phyloP scores from a whole-genome alignment of 2,113 vertebrate species.

The Coracopsis vasa region DNA sequence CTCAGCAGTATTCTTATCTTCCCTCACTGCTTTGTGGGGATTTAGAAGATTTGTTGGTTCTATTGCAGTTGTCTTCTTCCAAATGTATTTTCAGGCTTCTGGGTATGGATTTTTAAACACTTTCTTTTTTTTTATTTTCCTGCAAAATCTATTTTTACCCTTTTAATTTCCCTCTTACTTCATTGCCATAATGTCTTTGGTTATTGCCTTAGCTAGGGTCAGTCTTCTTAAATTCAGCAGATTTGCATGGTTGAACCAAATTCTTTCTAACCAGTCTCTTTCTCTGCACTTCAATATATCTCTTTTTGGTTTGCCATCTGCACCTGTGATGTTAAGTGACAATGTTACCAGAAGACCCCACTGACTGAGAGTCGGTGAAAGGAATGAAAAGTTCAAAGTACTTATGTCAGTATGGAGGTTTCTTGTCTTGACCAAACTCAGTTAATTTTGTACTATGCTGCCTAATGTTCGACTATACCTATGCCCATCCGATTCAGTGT shows the following conservation, averaged over 20 bases:
- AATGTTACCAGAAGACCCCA: neutral
- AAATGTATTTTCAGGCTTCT: slow-evolving; percentile 1
- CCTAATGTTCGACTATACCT: neutral
- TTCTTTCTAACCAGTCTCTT: neutral
- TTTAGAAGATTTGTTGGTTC: neutral
- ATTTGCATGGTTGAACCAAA: neutral
- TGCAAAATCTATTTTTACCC: neutral
- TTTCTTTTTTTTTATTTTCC: neutral
- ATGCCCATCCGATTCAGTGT: neutral
- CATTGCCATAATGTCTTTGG: neutral
- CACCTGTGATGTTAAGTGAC: neutral
- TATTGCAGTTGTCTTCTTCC: neutral
- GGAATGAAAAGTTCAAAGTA: neutral
- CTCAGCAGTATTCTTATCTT: slow-evolving; percentile 12
- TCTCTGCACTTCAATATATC: neutral
- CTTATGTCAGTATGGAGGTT: neutral
- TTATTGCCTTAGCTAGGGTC: neutral
- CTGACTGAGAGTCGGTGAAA: neutral
- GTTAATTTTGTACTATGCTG: neutral
- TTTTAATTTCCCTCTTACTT: neutral
- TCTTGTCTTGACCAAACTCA: neutral
- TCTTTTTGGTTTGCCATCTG: neutral
- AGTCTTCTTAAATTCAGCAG: neutral
- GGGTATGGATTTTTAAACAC: neutral
- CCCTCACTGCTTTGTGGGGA: neutral